Evolutionary conservation across 30 jellyfish, hydroid and myxozoan genomes (phyloP), one percentile per base, ranked within the genome.

Genomic region (Turritopsis rubra): DNA sequence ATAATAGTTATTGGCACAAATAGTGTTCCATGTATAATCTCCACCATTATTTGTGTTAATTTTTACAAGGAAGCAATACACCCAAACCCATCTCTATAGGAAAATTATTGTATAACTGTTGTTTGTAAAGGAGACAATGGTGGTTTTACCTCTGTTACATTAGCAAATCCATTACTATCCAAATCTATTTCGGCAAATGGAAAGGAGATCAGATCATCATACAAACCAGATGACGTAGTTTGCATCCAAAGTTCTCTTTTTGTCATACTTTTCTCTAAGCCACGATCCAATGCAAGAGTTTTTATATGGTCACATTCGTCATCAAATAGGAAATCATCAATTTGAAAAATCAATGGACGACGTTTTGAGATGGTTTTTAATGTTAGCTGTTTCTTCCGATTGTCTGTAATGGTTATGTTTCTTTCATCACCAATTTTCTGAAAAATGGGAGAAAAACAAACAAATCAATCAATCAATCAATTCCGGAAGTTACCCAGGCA

Each of bases 321-420:
- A 66, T 66, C 82, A 71, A 82, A 82, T 17, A 82, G 52, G 73
- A 82, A 82, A 71, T 82, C 81, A 29, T 82, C 88, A 26, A 82
- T 66, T 66, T 82, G 88, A 71, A 82, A 82, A 29, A 82, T 66
- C 72, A 82, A 82, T 1, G 88, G 88, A 17, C 83, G 88, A 8
- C 83, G 85, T 82, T 29, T 82, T 24, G 88, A 82, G 22, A 82
- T 25, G 23, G 88, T 82, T 26, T 54, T 66, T 27, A 82, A 85
- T 16, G 53, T 26, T 24, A 82, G 13, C 30, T 21, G 26, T 26
- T 53, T 71, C 71, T 82, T 82, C 8, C 88, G 41, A 52, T 82
- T 82, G 72, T 21, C 31, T 16, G 18, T 72, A 13, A 82, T 26
- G 21, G 75, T 52, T 21, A 82, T 71, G 19, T 23, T 28, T 13